Conservation (phyloP, 1,140 invertebrate genomes). For the Drosophila pseudoobscura region DNA sequence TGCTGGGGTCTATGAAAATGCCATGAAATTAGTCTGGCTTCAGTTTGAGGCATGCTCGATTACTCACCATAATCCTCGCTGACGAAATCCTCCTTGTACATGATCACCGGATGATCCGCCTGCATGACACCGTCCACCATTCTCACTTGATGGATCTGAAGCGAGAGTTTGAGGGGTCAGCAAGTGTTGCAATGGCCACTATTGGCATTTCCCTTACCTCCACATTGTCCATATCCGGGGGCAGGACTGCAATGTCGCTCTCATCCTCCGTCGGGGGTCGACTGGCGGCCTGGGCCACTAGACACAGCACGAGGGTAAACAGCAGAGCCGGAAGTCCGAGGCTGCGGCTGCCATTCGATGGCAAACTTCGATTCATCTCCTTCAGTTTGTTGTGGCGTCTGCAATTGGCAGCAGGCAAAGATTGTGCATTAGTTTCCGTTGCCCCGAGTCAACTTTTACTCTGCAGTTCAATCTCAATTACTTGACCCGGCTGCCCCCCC, state of each 20-base stretch:
- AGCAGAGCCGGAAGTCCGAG: slow-evolving; percentile 36
- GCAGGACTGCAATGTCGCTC: slow-evolving; percentile 42
- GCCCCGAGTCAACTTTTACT: slow-evolving; percentile 43
- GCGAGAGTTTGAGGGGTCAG: not conserved
- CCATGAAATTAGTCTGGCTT: not conserved
- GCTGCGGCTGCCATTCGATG: slow-evolving; percentile 26
- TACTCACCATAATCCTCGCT: slow-evolving; percentile 74
- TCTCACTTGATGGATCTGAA: slow-evolving; percentile 67
- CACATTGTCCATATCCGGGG: slow-evolving; percentile 69
- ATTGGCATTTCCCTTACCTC: slow-evolving; percentile 49
- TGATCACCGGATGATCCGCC: slow-evolving; percentile 75
- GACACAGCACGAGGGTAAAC: slow-evolving; percentile 40
- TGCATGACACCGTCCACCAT: slow-evolving; percentile 61
- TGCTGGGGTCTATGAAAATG: slow-evolving; percentile 47
- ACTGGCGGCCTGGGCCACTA: slow-evolving; percentile 23
- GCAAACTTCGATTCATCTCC: slow-evolving; percentile 63
- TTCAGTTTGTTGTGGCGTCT: slow-evolving; percentile 39
- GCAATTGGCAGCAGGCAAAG: slow-evolving; percentile 42
- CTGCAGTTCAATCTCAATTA: slow-evolving; percentile 70
- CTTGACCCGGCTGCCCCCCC: slow-evolving; percentile 19
- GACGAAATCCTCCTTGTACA: slow-evolving; percentile 81
- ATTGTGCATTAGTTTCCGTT: slow-evolving; percentile 55
- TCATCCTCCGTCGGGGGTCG: slow-evolving; percentile 47
- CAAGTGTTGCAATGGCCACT: not conserved
- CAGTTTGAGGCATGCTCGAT: not conserved